Evolutionary conservation across 2,888 invertebrate genomes (phyloP).

Genomic region (Apeira syringaria): DNA sequence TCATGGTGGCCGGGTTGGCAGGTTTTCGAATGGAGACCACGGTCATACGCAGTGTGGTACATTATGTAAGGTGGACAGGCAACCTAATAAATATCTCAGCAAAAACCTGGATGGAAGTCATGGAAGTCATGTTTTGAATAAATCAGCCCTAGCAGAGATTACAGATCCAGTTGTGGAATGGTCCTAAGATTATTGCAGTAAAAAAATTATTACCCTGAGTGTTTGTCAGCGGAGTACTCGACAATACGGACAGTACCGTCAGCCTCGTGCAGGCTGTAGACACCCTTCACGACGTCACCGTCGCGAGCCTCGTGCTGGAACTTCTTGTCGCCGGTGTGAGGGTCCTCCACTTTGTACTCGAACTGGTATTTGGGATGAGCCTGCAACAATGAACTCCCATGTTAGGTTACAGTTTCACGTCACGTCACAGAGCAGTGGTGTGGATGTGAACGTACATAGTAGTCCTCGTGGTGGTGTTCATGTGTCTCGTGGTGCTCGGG

Average conservation of each 20-base stretch:
- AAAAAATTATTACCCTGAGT: conserved; percentile 42
- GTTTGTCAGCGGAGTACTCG: conserved; percentile 45
- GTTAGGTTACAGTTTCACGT: conserved; percentile 1
- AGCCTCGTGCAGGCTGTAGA: conserved; percentile 76
- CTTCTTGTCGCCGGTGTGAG: conserved; percentile 69
- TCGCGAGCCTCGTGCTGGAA: conserved; percentile 67
- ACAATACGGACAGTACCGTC: conserved; percentile 63
- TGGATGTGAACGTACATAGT: conserved; percentile 33
- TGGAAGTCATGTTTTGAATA: too few relatives aligned
- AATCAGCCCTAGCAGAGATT: too few relatives aligned
- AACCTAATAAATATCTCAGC: too few relatives aligned
- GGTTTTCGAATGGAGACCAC: too few relatives aligned
- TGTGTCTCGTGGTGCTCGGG: conserved; percentile 13
- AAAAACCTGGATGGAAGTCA: too few relatives aligned
- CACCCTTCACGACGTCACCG: conserved; percentile 81
- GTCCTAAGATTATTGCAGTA: too few relatives aligned
- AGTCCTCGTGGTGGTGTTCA: conserved; percentile 39
- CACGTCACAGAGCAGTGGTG: not conserved
- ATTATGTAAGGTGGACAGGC: too few relatives aligned
- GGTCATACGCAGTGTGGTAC: too few relatives aligned
- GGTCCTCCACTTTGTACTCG: conserved; percentile 68
- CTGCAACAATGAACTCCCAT: conserved; percentile 56
- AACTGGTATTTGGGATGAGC: conserved; percentile 51
- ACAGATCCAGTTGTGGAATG: too few relatives aligned
- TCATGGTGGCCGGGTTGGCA: too few relatives aligned